Percentiles rank a stretch among this genome's conserved stretches.
Evolutionary conservation across 2,888 invertebrate species (phyloP).

Genomic region (Parnassius apollo): DNA sequence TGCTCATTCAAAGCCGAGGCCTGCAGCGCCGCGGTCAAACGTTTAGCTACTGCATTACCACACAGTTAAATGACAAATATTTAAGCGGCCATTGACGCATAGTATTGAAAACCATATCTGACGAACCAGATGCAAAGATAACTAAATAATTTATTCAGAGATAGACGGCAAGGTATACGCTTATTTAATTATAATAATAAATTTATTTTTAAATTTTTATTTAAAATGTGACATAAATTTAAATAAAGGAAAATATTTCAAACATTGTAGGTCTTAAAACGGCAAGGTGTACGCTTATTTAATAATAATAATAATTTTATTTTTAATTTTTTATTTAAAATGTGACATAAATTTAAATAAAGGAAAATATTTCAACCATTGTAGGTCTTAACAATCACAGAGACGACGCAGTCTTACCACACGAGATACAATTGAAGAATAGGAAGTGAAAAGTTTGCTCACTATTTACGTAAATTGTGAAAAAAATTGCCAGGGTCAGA

Average conservation of each 20-base stretch:
- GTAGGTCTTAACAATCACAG: constrained; percentile 17
- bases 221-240: constrained; percentile 20
- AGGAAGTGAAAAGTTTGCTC: constrained; percentile 10
- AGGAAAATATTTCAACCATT: constrained; percentile 26
- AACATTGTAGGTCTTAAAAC: constrained; percentile 21
- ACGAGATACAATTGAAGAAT: constrained; percentile 23
- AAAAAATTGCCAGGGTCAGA: constrained; percentile 10
- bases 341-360: constrained; percentile 23
- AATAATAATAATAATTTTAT: too few relatives aligned
- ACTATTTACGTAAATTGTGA: constrained; percentile 18
- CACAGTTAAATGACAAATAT: too few relatives aligned
- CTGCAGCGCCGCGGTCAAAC: too few relatives aligned
- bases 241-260: constrained; percentile 26
- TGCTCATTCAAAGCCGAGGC: too few relatives aligned
- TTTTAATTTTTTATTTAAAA: neutral
- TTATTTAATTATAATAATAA: too few relatives aligned
- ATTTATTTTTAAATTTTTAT: too few relatives aligned
- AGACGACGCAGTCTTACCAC: constrained; percentile 9
- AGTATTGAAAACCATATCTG: too few relatives aligned
- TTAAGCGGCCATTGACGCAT: too few relatives aligned
- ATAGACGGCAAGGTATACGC: constrained; percentile 21
- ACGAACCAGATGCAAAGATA: too few relatives aligned
- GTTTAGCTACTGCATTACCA: too few relatives aligned
- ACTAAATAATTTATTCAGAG: neutral
- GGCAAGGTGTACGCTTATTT: constrained; percentile 12